Evolutionary conservation across 1,140 invertebrate genomes (phyloP).

Genomic region (Cotesia glomerata): DNA sequence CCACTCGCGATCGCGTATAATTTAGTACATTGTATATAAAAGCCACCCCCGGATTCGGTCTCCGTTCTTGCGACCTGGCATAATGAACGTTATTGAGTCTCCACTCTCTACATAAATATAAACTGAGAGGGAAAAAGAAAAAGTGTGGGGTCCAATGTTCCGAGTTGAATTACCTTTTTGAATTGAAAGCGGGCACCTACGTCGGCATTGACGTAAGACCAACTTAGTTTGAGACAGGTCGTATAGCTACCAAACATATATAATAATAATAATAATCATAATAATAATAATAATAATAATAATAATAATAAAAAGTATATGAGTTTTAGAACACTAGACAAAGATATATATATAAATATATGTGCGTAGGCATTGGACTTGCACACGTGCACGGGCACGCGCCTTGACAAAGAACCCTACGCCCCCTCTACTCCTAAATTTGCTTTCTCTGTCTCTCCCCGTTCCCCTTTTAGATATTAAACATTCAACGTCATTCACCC

Average conservation of each 20-base stretch:
- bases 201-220: neutral
- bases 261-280: too few relatives aligned
- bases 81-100: constrained; percentile 4
- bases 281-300: too few relatives aligned
- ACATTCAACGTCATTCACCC: neutral
- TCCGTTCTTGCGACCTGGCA: neutral
- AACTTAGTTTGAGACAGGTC: neutral
- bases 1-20: constrained; percentile 9
- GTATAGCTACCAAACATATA: neutral
- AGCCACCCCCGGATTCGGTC: neutral
- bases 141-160: neutral
- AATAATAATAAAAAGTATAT: too few relatives aligned
- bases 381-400: constrained; percentile 57
- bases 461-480: constrained; percentile 8
- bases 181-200: constrained; percentile 17
- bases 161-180: constrained; percentile 20
- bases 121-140: neutral
- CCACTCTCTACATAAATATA: neutral
- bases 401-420: constrained; percentile 53
- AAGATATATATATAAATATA: neutral
- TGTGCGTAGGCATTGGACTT: constrained; percentile 48
- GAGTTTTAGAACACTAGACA: neutral
- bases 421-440: constrained; percentile 11
- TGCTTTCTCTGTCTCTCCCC: constrained; percentile 20
- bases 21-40: constrained; percentile 16